phyloP scores from a whole-genome alignment of 2,888 invertebrate species.

The Nebria brevicollis region DNA sequence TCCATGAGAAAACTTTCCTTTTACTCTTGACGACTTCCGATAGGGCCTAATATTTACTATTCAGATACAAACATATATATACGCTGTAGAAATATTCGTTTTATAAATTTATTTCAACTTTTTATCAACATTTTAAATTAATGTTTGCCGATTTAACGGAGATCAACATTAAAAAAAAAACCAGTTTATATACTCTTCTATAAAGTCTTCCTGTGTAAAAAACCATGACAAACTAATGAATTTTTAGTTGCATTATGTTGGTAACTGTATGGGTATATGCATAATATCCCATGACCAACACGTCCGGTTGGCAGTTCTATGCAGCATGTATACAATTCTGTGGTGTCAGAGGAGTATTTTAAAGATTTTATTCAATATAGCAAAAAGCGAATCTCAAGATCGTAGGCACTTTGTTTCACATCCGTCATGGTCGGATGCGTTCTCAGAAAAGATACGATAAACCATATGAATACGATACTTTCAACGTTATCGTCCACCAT shows the following conservation, averaged over 20 bases:
- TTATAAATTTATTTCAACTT: too few species aligned
- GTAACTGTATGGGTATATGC: neutral
- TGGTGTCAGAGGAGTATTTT: neutral
- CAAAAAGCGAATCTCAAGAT: slow-evolving; percentile 9
- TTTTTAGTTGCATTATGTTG: neutral
- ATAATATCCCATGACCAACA: slow-evolving; percentile 24
- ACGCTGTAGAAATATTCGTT: too few species aligned
- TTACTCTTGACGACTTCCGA: neutral
- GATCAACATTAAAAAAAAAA: too few species aligned
- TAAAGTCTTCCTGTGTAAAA: too few species aligned
- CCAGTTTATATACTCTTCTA: too few species aligned
- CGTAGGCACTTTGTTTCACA: slow-evolving; percentile 13
- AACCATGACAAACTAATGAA: neutral
- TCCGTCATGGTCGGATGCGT: slow-evolving; percentile 33
- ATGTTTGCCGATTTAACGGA: too few species aligned
- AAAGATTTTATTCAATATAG: neutral
- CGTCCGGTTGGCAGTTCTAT: slow-evolving; percentile 5
- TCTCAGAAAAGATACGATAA: slow-evolving; percentile 28
- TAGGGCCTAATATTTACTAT: neutral
- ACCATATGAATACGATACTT: slow-evolving; percentile 36
- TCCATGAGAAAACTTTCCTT: neutral
- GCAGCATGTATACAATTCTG: neutral
- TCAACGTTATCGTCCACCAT: slow-evolving; percentile 20
- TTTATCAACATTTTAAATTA: too few species aligned
- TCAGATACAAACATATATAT: neutral